A percentile compares a stretch with the other conserved stretches of the same genome.
phyloP scores from a whole-genome alignment of 2,888 invertebrate species.

The Andrena minutula region DNA sequence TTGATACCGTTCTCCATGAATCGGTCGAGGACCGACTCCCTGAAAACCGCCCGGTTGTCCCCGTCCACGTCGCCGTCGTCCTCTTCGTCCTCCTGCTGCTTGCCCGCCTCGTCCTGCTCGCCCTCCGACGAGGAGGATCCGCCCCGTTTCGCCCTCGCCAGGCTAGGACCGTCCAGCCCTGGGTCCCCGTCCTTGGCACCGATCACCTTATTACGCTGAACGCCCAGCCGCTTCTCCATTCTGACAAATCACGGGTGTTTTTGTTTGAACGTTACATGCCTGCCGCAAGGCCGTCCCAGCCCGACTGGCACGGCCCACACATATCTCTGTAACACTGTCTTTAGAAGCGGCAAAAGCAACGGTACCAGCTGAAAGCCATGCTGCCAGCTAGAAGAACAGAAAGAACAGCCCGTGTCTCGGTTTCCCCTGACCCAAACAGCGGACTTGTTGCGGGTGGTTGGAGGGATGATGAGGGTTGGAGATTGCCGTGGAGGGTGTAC shows the following conservation, averaged over 20 bases:
- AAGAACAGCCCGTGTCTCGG: constrained; percentile 67
- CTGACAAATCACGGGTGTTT: constrained; percentile 81
- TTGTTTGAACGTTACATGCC: constrained; percentile 70
- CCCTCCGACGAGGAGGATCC: constrained; percentile 39
- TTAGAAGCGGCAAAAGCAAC: constrained; percentile 80
- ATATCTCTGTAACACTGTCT: constrained; percentile 75
- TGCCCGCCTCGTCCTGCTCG: constrained; percentile 19
- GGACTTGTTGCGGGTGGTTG: constrained; percentile 16
- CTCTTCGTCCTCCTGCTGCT: constrained; percentile 50
- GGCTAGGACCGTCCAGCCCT: constrained; percentile 51
- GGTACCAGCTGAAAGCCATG: constrained; percentile 80
- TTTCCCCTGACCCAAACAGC: constrained; percentile 43
- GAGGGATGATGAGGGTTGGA: background rate
- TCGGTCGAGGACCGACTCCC: constrained; percentile 41
- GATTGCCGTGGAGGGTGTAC: background rate
- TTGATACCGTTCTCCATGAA: constrained; percentile 66
- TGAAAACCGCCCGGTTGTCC: constrained; percentile 44
- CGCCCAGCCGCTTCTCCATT: constrained; percentile 83
- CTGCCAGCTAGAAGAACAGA: constrained; percentile 78
- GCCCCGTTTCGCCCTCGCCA: constrained; percentile 14
- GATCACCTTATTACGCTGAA: constrained; percentile 79
- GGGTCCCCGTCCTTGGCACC: constrained; percentile 60
- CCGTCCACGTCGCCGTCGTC: constrained; percentile 46
- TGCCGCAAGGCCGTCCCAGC: constrained; percentile 27
- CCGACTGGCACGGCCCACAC: constrained; percentile 73